Evolutionary conservation across 2,888 invertebrate genomes (phyloP), one percentile per base, ranked within the genome.

Genomic region (Psylliodes chrysocephalus): DNA sequence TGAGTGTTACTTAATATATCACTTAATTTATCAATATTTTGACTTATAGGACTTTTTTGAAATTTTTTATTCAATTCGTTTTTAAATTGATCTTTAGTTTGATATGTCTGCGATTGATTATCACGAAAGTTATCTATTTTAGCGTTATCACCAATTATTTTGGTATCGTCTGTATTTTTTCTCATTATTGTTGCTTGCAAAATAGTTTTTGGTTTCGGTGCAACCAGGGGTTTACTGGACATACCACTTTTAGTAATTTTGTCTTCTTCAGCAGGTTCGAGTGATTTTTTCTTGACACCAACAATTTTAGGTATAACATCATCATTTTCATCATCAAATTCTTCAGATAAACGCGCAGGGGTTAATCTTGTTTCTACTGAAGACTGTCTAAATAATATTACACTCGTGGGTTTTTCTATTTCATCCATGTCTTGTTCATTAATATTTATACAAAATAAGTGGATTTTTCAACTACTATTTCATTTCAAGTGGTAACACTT

Each of bases 291-390:
- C n/a, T 42, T 57, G 17, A 14, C 65, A 0, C 65, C 55, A 5
- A 69, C 55, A 10, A 69, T 67, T 52, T 63, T 67, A 3, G 64
- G 63, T 4, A 14, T 12, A 35, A 15, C 33, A 8, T 28, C 12
- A 15, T 19, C 52, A 33, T 63, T 47, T n/a, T 67, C 66, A 10
- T 66, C 66, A 10, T 57, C 51, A 60, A 60, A 66, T 10, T 71
- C 71, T 5, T 67, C 73, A 5, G 74, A 71, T 56, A 72, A 66
- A 52, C 72, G 72, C n/a, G 70, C 64, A 28, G 79, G 76, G 6
- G 75, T 71, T 15, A 78, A 56, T 44, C 74, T 71, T 14, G 73
- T 78, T 74, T 81, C 81, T 10, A 75, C 49, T 2, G 77, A 78
- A 12, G 77, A 77, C 69, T 78, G 79, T 54, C 79, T 68, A 59